Evolutionary conservation across 2,113 vertebrate species (phyloP).

Genomic region (Poecile atricapillus): DNA sequence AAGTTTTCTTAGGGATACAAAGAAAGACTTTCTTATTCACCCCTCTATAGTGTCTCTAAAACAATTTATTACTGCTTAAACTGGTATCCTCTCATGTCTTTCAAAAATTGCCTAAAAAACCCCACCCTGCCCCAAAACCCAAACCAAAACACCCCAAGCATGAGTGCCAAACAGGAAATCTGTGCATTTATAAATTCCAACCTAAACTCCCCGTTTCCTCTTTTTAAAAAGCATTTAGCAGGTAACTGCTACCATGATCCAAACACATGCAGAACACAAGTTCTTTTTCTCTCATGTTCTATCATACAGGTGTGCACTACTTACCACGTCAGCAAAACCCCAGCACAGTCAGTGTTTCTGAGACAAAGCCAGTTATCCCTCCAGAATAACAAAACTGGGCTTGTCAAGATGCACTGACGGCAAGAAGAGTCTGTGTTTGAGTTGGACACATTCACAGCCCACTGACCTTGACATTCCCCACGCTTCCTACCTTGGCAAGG

Average conservation of each 20-base stretch:
- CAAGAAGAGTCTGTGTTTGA: neutral
- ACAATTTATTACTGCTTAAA: neutral
- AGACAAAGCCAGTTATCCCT: slow-evolving; percentile 11
- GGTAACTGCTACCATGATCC: neutral
- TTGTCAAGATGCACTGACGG: slow-evolving; percentile 7
- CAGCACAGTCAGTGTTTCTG: neutral
- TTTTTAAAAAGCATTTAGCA: neutral
- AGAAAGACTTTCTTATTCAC: neutral
- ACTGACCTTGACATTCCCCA: neutral
- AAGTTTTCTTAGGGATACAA: neutral
- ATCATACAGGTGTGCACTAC: neutral
- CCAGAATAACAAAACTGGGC: slow-evolving; percentile 1
- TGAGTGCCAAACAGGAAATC: neutral
- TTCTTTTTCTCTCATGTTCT: neutral
- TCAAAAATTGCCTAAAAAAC: neutral
- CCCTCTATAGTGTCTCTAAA: neutral
- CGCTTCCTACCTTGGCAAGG: neutral
- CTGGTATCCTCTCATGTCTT: neutral
- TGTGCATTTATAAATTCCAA: neutral
- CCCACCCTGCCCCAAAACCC: no score
- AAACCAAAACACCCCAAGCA: neutral
- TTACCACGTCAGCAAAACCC: neutral
- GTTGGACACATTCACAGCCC: neutral
- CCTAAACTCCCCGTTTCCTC: neutral
- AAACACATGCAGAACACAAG: neutral